These are phyloP conservation scores for Myanophis thanlyinensis DNA, from an alignment of 2,113 vertebrate genomes.

Conservation along the genomic window DNA sequence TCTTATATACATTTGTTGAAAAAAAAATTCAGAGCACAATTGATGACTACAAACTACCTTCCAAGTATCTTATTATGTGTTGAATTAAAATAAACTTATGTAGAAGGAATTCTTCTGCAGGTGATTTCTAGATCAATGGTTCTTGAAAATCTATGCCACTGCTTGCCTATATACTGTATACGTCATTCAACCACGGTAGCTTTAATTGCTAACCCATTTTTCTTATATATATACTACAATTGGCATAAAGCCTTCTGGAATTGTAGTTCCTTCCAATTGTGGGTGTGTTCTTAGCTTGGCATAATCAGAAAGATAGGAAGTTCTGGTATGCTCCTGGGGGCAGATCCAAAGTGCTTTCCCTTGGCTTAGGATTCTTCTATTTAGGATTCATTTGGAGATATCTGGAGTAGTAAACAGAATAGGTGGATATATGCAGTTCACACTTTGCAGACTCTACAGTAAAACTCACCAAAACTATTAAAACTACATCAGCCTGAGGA, in stretches of 20 bases:
- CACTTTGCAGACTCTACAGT: neutral
- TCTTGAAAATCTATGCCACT: neutral
- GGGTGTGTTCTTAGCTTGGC: neutral
- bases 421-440: neutral
- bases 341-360: neutral
- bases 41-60: slow-evolving; percentile 12
- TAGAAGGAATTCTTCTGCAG: neutral
- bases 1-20: slow-evolving; percentile 2
- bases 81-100: neutral
- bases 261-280: neutral
- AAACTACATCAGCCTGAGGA: neutral
- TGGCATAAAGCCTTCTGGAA: neutral
- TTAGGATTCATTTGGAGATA: neutral
- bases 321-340: neutral
- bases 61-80: neutral
- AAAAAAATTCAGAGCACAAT: neutral
- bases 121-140: neutral
- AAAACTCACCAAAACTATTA: neutral
- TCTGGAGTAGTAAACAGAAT: neutral
- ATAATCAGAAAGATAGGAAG: neutral
- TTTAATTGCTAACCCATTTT: neutral
- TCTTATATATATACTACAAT: neutral
- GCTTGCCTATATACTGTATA: neutral
- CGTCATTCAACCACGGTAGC: neutral
- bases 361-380: neutral